Base-by-base conservation (phyloP, 1,140 invertebrate species). In the Diabrotica undecimpunctata region DNA sequence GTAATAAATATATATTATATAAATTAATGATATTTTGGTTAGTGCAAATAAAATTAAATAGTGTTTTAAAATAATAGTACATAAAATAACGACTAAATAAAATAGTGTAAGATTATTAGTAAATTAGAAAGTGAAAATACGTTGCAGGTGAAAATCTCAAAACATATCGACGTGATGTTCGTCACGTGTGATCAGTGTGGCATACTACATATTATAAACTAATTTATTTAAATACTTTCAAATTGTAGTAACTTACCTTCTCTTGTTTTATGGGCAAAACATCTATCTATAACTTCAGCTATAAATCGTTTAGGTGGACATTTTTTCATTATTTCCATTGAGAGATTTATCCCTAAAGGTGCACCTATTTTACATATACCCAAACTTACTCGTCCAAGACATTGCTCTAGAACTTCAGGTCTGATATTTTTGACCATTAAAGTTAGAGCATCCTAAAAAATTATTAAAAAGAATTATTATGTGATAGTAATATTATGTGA, bases 281-380 rank as follows among this genome's bases (percentile, higher is more conserved):
- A 64, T 66, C 54, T 68, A 7, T n/a, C 52, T 10, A 66, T 36
- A 38, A 71, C 51, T 62, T 71, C 69, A 7, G 37, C 11, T 52
- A 68, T 76, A 39, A 91, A 83, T 35, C 83, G 79, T 62, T 84
- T 83, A 5, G 90, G 84, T 38, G 83, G 81, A 36, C 87, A 79
- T n/a, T 82, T 78, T 56, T 87, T 83, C 87, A 91, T 90, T 51
- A 89, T 75, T 9, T 84, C 80, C 62, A 87, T 84, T 7, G 87
- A 83, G 7, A 85, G 77, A 12, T 83, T 79, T 25, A 84, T 83
- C 5, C 84, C 82, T 13, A 81, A 81, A 0, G 87, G 80, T 25
- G 82, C 81, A 56, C 87, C 81, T 74, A 87, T 83, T 78, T 87
- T 79, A 71, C 84, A 83, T 72, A 87, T 69, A 37, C 81, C 82